Conservation (phyloP, 2,888 invertebrate genomes). For the Neria commutata region DNA sequence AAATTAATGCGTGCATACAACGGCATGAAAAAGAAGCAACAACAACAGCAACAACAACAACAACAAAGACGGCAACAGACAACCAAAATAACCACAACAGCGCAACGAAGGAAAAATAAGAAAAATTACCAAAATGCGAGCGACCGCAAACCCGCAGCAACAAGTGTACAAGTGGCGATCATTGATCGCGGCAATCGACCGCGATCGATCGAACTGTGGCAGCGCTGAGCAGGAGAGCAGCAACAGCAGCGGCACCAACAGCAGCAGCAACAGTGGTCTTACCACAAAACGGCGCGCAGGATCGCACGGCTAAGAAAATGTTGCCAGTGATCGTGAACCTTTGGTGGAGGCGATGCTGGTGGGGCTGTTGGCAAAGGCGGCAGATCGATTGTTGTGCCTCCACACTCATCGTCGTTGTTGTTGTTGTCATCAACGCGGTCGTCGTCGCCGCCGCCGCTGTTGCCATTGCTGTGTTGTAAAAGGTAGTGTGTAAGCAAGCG, state of each 20-base stretch:
- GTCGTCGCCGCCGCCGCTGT: constrained; percentile 1
- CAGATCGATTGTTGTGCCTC: constrained; percentile 45
- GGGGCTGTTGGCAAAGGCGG: constrained; percentile 28
- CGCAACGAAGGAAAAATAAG: constrained; percentile 2
- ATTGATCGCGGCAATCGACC: constrained; percentile 57
- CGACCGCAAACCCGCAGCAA: constrained; percentile 57
- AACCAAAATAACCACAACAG: no score
- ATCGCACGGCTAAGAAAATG: constrained; percentile 23
- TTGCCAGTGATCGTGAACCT: constrained; percentile 27
- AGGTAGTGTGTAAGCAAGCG: no score
- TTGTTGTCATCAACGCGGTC: not conserved
- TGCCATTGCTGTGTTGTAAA: no score
- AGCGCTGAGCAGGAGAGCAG: constrained; percentile 5
- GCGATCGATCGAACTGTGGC: constrained; percentile 9
- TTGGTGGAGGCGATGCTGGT: constrained; percentile 13
- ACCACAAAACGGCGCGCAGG: constrained; percentile 10
- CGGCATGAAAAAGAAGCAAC: constrained; percentile 4
- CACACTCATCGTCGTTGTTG: not conserved
- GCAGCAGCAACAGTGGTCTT: not conserved
- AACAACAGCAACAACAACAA: not conserved
- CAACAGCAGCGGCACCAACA: constrained; percentile 15
- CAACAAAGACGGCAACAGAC: constrained; percentile 25
- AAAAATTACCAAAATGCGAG: constrained; percentile 49
- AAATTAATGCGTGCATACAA: constrained; percentile 51
- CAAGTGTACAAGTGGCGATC: constrained; percentile 60